Percentiles rank a stretch among this genome's conserved stretches.
These are phyloP conservation scores for Sycobia sp. DNA, from an alignment of 1,140 invertebrate genomes.

Conservation along the genomic window DNA sequence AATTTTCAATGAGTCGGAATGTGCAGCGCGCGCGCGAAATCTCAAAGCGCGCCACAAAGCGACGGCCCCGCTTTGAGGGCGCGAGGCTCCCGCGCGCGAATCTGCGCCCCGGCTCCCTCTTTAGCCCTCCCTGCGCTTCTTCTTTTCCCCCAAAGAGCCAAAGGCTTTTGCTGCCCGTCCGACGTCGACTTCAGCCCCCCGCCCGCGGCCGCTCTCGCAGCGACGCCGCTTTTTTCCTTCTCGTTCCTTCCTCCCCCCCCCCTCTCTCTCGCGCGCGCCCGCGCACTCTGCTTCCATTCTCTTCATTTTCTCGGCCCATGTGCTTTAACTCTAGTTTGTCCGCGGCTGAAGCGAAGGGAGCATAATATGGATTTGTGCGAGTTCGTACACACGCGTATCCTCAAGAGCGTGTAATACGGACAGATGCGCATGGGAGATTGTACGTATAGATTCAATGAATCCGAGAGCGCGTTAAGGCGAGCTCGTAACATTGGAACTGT, in stretches of 20 bases:
- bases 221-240: no score
- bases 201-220: no score
- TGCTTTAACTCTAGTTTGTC: no score
- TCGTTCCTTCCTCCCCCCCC: no score
- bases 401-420: neutral
- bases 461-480: slow-evolving; percentile 37
- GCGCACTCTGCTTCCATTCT: slow-evolving; percentile 8
- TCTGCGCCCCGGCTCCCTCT: no score
- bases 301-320: no score
- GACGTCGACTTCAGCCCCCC: slow-evolving; percentile 25
- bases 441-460: slow-evolving; percentile 57
- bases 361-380: no score
- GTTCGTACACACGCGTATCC: neutral
- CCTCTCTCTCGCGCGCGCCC: no score
- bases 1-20: slow-evolving; percentile 64
- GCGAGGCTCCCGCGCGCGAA: no score
- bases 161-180: slow-evolving; percentile 41
- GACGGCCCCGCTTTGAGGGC: neutral
- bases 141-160: slow-evolving; percentile 1
- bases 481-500: slow-evolving; percentile 3
- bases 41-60: slow-evolving; percentile 60
- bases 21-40: slow-evolving; percentile 61
- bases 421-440: slow-evolving; percentile 33
- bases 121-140: neutral
- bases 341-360: no score